phyloP scores from a whole-genome alignment of 2,888 invertebrate genomes.

The Himalopsyche anomala region DNA sequence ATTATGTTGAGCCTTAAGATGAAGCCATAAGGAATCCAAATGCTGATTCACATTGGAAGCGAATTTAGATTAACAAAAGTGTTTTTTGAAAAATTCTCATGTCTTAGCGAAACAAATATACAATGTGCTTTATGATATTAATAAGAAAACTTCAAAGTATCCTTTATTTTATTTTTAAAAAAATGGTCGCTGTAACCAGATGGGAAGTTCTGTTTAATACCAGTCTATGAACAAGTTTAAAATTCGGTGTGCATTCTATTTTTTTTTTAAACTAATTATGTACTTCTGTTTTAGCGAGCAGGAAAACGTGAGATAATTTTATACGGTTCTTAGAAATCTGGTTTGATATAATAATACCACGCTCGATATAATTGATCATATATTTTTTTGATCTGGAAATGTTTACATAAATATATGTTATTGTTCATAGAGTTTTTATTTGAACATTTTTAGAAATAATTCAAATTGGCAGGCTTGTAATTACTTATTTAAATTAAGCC shows the following conservation, averaged over 20 bases:
- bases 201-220: background rate
- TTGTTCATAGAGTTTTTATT: background rate
- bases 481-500: background rate
- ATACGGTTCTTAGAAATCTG: background rate
- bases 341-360: background rate
- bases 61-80: too few species aligned
- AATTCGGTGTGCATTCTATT: background rate
- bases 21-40: too few species aligned
- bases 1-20: too few species aligned
- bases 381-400: background rate
- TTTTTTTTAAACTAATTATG: background rate
- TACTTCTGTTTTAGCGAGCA: slow-evolving; percentile 26
- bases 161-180: too few species aligned
- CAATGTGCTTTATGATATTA: too few species aligned
- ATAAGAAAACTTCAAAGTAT: too few species aligned
- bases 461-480: background rate
- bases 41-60: too few species aligned
- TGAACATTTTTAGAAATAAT: too few species aligned
- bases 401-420: background rate
- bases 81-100: too few species aligned
- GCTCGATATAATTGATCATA: background rate
- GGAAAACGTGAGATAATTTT: background rate
- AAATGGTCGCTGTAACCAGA: background rate
- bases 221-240: background rate
- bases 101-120: too few species aligned